phyloP scores from a whole-genome alignment of 2,797 vertebrate species.

The Acrocephalus scirpaceus region DNA sequence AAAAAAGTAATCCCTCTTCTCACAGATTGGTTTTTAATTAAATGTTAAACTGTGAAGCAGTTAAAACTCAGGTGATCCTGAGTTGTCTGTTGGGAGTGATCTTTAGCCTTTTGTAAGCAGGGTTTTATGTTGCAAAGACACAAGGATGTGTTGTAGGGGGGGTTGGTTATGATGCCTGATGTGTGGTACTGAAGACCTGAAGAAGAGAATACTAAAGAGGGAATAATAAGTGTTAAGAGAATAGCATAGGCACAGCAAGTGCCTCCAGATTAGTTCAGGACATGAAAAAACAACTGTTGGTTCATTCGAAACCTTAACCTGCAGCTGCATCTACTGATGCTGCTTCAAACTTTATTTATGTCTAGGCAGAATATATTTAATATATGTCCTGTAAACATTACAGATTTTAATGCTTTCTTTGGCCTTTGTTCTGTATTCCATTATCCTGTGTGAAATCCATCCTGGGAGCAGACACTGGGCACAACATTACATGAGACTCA shows the following conservation, averaged over 20 bases:
- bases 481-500: background rate
- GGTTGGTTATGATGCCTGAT: background rate
- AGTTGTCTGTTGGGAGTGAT: background rate
- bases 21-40: background rate
- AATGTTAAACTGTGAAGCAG: background rate
- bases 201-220: background rate
- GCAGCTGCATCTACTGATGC: background rate
- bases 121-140: background rate
- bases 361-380: background rate
- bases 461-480: background rate
- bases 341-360: background rate
- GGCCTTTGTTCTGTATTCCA: background rate
- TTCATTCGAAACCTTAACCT: background rate
- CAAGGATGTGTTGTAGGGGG: background rate
- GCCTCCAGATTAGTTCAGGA: background rate
- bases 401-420: background rate
- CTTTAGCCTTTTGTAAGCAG: background rate
- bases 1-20: background rate
- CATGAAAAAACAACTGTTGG: background rate
- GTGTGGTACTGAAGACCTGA: background rate
- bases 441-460: background rate
- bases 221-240: background rate
- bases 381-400: background rate
- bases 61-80: background rate
- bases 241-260: background rate